These are phyloP conservation scores for Panurus biarmicus DNA, from an alignment of 2,113 vertebrate genomes.

Conservation along the genomic window DNA sequence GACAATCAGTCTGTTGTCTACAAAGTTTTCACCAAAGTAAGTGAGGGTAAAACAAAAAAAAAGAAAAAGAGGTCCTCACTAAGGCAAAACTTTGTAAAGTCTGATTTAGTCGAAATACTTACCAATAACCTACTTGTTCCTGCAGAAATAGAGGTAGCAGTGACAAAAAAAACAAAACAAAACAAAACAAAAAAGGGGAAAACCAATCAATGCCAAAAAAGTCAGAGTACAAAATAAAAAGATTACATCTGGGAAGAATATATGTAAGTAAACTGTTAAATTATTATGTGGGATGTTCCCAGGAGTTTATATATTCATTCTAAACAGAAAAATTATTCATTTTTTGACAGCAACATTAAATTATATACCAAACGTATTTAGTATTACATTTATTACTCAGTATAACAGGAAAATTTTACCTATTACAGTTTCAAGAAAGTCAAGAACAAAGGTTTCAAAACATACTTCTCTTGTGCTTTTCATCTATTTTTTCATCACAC, in stretches of 20 bases:
- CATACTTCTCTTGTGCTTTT: neutral
- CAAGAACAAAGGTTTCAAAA: neutral
- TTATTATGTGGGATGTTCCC: neutral
- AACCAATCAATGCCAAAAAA: constrained; percentile 72
- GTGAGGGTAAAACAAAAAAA: constrained; percentile 14
- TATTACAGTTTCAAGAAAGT: neutral
- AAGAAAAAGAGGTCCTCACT: constrained; percentile 34
- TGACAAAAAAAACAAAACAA: constrained; percentile 61
- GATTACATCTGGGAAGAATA: constrained; percentile 42
- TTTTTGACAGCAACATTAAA: neutral
- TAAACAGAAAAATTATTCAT: neutral
- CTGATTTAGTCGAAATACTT: constrained; percentile 67
- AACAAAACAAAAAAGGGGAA: constrained; percentile 65
- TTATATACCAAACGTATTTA: neutral
- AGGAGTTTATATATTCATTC: neutral
- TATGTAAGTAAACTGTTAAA: neutral
- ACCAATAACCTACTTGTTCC: constrained; percentile 73
- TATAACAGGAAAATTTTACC: neutral
- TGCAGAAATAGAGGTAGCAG: constrained; percentile 72
- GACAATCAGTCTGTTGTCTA: constrained; percentile 45
- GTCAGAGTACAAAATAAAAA: constrained; percentile 44
- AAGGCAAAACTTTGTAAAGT: constrained; percentile 73
- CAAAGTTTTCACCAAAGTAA: constrained; percentile 70
- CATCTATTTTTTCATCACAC: neutral
- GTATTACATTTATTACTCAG: neutral